Conservation (phyloP, 2,797 vertebrate genomes). For the Cuniculus paca region DNA sequence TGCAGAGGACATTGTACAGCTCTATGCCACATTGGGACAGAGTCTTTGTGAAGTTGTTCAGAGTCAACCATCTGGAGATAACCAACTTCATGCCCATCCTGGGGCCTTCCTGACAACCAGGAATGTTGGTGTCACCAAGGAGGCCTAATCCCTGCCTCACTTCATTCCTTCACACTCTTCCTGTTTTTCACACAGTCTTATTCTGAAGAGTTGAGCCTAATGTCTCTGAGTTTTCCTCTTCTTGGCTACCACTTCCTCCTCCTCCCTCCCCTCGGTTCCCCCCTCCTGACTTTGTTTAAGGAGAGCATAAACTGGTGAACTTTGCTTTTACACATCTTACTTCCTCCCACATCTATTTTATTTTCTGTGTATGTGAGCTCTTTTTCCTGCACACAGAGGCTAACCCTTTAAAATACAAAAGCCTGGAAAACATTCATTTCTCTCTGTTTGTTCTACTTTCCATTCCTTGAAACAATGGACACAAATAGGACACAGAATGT, state of each 20-base stretch:
- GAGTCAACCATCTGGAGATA: not conserved
- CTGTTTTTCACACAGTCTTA: not conserved
- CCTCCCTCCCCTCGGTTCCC: not conserved
- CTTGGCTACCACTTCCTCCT: not conserved
- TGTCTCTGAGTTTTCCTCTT: not conserved
- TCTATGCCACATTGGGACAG: not conserved
- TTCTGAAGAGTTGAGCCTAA: not conserved
- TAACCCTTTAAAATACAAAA: constrained; percentile 36
- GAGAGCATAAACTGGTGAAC: not conserved
- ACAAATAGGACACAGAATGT: not conserved
- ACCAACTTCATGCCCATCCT: not conserved
- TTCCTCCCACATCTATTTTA: constrained; percentile 5
- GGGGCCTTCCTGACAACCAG: not conserved
- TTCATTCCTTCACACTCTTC: not conserved
- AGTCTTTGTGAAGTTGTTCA: not conserved
- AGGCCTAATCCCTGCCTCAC: not conserved
- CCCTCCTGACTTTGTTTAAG: not conserved
- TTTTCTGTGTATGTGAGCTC: not conserved
- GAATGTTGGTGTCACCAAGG: constrained; percentile 22
- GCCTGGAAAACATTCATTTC: constrained; percentile 35
- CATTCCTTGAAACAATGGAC: constrained; percentile 14
- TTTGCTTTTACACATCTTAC: not conserved
- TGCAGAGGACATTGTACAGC: not conserved
- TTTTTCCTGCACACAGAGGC: not conserved
- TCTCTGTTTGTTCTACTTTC: constrained; percentile 31